A percentile compares a stretch with the other conserved stretches of the same genome.
phyloP scores from a whole-genome alignment of 2,888 invertebrate genomes.

The Torymus texanus region DNA sequence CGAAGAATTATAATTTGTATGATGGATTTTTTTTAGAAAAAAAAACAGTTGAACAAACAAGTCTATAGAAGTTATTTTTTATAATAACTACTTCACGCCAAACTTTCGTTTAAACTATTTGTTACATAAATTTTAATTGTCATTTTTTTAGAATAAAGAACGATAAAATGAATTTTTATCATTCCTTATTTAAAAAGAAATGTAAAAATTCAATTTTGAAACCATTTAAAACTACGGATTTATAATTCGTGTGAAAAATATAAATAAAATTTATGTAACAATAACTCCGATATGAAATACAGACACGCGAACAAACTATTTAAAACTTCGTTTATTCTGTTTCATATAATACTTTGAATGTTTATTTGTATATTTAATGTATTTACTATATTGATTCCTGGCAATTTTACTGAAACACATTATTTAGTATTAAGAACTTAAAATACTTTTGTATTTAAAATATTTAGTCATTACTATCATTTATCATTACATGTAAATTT shows the following conservation, averaged over 20 bases:
- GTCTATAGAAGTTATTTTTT: constrained; percentile 4
- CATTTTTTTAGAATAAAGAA: background rate
- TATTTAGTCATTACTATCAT: constrained; percentile 5
- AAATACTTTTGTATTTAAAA: constrained; percentile 29
- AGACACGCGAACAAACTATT: background rate
- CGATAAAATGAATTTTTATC: constrained; percentile 6
- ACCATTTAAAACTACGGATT: background rate
- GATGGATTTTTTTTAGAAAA: constrained; percentile 13
- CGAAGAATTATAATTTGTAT: constrained; percentile 35
- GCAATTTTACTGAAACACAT: constrained; percentile 14
- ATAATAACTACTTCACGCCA: constrained; percentile 8
- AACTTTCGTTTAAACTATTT: background rate
- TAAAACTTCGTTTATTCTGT: constrained; percentile 33
- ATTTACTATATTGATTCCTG: constrained; percentile 24
- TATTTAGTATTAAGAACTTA: constrained; percentile 19
- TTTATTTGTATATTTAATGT: constrained; percentile 39
- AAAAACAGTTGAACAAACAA: constrained; percentile 29
- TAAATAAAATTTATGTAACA: constrained; percentile 23
- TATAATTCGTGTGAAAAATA: background rate
- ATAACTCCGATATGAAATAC: background rate
- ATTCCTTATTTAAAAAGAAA: constrained; percentile 1
- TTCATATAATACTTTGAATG: constrained; percentile 34
- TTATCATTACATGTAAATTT: constrained; percentile 24
- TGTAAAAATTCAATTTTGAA: constrained; percentile 12
- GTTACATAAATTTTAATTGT: constrained; percentile 22